Evolutionary conservation across 2,113 vertebrate species (phyloP).

Genomic region (Eublepharis macularius): DNA sequence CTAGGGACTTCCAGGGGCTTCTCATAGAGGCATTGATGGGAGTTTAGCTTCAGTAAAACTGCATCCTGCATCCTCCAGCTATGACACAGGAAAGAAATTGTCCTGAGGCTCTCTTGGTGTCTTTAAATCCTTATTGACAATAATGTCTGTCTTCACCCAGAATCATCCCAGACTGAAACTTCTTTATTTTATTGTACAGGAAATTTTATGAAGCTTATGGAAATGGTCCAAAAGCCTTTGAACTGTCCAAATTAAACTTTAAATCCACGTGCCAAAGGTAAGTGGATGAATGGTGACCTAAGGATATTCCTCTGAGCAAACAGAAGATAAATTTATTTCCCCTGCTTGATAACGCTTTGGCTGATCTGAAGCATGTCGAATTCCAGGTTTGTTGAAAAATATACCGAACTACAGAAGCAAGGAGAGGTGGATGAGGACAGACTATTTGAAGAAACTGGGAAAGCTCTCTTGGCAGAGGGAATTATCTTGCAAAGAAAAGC

Average conservation of each 20-base stretch:
- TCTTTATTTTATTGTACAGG: slow-evolving; percentile 63
- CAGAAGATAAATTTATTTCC: not conserved
- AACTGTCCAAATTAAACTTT: slow-evolving; percentile 80
- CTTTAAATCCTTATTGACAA: fast-evolving
- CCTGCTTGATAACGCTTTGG: slow-evolving; percentile 11
- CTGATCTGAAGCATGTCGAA: not conserved
- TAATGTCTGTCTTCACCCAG: fast-evolving
- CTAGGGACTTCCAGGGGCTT: too few relatives aligned
- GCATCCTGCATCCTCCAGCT: too few relatives aligned
- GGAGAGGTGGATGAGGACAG: slow-evolving; percentile 76
- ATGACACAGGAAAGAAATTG: fast-evolving
- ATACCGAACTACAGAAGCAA: slow-evolving; percentile 76
- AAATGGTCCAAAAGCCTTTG: slow-evolving; percentile 74
- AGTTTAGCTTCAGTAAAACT: too few relatives aligned
- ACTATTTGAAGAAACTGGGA: slow-evolving; percentile 86
- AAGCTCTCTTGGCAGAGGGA: slow-evolving; percentile 84
- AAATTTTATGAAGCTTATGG: slow-evolving; percentile 86
- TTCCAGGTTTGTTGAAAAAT: slow-evolving; percentile 90
- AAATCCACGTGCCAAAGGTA: slow-evolving; percentile 88
- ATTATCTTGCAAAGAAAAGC: slow-evolving; percentile 77
- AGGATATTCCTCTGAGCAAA: not conserved
- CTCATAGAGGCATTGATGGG: too few relatives aligned
- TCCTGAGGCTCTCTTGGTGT: too few relatives aligned
- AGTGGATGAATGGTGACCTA: slow-evolving; percentile 5
- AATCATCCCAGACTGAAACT: not conserved